Percentiles rank a stretch among this genome's conserved stretches.
phyloP scores from a whole-genome alignment of 2,797 vertebrate species.

The Dipus sagitta region DNA sequence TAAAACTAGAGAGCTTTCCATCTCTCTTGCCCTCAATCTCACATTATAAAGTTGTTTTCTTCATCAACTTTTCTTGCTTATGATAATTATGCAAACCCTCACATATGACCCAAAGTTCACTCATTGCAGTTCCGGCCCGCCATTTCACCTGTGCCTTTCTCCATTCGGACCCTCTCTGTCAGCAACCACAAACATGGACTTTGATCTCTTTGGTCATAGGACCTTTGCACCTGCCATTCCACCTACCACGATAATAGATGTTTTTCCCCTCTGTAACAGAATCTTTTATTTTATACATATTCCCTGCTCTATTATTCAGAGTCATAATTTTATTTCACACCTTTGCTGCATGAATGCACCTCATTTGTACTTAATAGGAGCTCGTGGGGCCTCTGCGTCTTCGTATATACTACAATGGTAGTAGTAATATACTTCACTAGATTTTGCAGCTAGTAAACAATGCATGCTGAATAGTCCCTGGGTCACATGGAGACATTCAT shows the following conservation, averaged over 20 bases:
- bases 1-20: neutral
- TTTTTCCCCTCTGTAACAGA: neutral
- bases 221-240: neutral
- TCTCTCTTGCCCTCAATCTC: neutral
- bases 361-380: neutral
- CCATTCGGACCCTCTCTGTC: fast-evolving
- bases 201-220: neutral
- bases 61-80: neutral
- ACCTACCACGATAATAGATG: neutral
- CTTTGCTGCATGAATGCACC: too few relatives aligned
- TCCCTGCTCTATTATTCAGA: neutral
- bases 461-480: neutral
- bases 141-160: neutral
- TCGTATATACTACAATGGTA: neutral
- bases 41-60: neutral
- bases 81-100: neutral
- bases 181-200: fast-evolving
- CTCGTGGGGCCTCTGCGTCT: neutral
- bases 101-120: fast-evolving
- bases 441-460: neutral
- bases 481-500: neutral
- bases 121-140: fast-evolving
- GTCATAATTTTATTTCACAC: neutral
- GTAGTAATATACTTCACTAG: too few relatives aligned
- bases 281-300: neutral